Conservation (phyloP, 1,140 invertebrate species). For the Homalodisca vitripennis region DNA sequence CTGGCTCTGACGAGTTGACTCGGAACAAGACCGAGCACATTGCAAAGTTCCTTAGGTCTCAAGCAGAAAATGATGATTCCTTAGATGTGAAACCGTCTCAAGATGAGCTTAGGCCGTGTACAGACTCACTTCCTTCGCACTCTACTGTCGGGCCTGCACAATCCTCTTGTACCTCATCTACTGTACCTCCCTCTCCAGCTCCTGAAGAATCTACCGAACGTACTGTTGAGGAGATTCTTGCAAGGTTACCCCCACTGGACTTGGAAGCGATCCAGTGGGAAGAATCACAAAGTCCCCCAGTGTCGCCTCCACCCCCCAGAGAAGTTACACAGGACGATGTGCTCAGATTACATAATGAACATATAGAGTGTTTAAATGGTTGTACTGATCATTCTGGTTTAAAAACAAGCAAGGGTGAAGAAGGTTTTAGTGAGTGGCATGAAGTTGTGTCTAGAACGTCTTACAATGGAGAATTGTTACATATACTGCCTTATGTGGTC, state of each 20-base stretch:
- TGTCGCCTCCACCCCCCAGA: constrained; percentile 39
- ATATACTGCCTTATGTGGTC: constrained; percentile 90
- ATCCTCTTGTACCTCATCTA: constrained; percentile 2
- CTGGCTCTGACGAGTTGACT: constrained; percentile 44
- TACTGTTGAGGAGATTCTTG: constrained; percentile 56
- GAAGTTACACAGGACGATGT: constrained; percentile 47
- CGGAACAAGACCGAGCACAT: constrained; percentile 58
- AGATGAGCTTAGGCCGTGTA: constrained; percentile 31
- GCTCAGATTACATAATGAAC: constrained; percentile 48
- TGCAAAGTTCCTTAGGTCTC: constrained; percentile 54
- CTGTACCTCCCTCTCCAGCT: constrained; percentile 21
- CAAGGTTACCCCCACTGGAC: constrained; percentile 63
- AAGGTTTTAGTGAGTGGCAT: constrained; percentile 76
- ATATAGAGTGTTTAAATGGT: constrained; percentile 61
- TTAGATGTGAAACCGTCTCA: constrained; percentile 31
- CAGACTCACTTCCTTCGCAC: constrained; percentile 5
- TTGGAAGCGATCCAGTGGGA: constrained; percentile 55
- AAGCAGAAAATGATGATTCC: constrained; percentile 43
- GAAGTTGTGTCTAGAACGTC: constrained; percentile 68
- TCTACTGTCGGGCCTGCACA: constrained; percentile 28
- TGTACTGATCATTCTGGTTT: constrained; percentile 50
- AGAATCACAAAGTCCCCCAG: constrained; percentile 42
- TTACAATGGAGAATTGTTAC: constrained; percentile 69
- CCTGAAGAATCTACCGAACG: constrained; percentile 27
- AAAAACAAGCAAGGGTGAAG: constrained; percentile 14